Base-by-base conservation (phyloP, 2,113 vertebrate species). In the Xenopus borealis region DNA sequence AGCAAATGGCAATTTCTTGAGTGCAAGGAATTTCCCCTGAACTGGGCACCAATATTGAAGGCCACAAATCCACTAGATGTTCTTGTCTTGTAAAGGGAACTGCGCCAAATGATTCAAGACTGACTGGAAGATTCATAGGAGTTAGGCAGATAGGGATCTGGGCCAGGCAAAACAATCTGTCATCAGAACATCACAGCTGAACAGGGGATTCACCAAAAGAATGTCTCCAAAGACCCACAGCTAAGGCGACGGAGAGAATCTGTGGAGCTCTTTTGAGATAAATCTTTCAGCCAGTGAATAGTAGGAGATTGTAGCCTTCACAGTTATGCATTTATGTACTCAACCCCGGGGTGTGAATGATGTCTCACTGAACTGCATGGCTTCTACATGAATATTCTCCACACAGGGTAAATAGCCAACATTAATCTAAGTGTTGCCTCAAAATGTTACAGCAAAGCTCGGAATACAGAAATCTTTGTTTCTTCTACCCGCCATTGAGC, bases 271-370 rank as follows among this genome's bases (percentile, higher is more conserved):
- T 50, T 50, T 16, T 12, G 47, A 16, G 57, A 75, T 75, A 75
- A 75, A 75, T 75, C 72, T 67, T 27, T 47, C 53, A 17, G 55
- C 64, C 19, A 20, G 33, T 75, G 72, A 75, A 75, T 75, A 67
- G 57, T 47, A 33, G 64, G 11, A 17, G 52, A 61, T 64, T 72
- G 70, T 72, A 14, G 45, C 4, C 16, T 27, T 63, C 44, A 63
- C 70, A 72, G 17, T 17, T n/a, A 40, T 40, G 27, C 27, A 40
- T 16, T 44, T 64, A 14, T 19, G 27, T 47, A 12, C 71, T 40
- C 62, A 30, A 17, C 46, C 46, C 61, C 10, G 55, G 18, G 14
- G 55, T n/a, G 72, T 67, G 72, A 75, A 18, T 23, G 72, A 75
- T 75, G 65, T 47, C 64, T 33, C 27, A 65, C 46, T 55, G 63